Conservation (phyloP, 2,113 vertebrate species). For the Phycodurus eques region DNA sequence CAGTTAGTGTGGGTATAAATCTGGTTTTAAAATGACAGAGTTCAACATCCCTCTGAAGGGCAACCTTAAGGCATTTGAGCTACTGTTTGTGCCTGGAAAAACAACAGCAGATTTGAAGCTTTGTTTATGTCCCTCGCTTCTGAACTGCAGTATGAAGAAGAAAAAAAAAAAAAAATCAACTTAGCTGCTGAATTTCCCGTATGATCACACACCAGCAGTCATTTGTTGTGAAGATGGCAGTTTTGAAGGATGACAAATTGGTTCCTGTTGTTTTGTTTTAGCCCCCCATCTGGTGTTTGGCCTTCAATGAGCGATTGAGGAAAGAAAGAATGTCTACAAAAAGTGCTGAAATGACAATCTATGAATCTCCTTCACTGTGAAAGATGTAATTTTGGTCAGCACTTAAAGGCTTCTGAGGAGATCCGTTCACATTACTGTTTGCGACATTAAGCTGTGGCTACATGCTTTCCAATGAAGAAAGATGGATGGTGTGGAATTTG, state of each 20-base stretch:
- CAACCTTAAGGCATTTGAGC: constrained; percentile 30
- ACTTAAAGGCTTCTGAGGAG: constrained; percentile 31
- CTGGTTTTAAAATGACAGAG: constrained; percentile 6
- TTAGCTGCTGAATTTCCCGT: constrained; percentile 34
- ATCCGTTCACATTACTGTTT: constrained; percentile 42
- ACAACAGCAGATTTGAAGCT: constrained; percentile 19
- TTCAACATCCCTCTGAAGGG: constrained; percentile 23
- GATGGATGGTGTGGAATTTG: constrained; percentile 3
- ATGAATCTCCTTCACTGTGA: constrained; percentile 75
- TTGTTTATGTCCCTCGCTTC: constrained; percentile 17
- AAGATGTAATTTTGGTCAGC: constrained; percentile 45
- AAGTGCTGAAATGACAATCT: constrained; percentile 78
- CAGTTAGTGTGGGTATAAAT: constrained; percentile 8
- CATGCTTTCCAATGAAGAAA: not conserved
- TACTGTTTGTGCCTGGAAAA: constrained; percentile 22
- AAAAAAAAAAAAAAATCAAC: constrained; percentile 16
- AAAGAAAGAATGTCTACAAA: constrained; percentile 46
- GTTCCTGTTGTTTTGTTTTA: constrained; percentile 73
- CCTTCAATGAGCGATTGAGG: constrained; percentile 33
- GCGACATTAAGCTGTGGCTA: constrained; percentile 11
- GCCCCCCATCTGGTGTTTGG: constrained; percentile 82
- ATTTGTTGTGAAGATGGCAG: constrained; percentile 54
- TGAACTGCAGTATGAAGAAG: constrained; percentile 13
- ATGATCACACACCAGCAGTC: constrained; percentile 48
- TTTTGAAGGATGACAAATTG: constrained; percentile 77